These are phyloP conservation scores for Cephus nigrinus DNA, from an alignment of 2,888 invertebrate species.

Conservation along the genomic window DNA sequence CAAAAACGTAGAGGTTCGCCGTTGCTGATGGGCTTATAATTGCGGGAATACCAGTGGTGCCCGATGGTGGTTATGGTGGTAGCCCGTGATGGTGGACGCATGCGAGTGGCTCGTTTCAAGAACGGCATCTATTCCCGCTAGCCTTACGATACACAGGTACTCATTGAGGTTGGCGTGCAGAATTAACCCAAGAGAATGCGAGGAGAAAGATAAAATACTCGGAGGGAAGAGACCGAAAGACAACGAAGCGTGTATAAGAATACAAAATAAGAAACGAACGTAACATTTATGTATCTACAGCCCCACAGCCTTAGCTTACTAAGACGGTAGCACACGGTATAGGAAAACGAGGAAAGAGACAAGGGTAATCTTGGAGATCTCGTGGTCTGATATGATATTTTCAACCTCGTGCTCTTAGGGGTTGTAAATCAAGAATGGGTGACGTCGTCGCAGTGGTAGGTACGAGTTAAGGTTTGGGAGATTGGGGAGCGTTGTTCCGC, in stretches of 20 bases:
- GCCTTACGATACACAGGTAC: conserved; percentile 5
- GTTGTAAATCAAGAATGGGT: background rate
- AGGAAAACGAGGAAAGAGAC: background rate
- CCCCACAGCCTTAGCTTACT: background rate
- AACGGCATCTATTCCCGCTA: background rate
- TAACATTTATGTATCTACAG: background rate
- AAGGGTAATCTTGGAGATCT: background rate
- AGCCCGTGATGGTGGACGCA: conserved; percentile 7
- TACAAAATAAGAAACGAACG: background rate
- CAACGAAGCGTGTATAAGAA: background rate
- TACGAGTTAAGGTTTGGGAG: background rate
- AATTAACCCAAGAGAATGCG: background rate
- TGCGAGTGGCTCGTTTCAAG: conserved; percentile 22
- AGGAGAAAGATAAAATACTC: background rate
- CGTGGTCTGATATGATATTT: background rate
- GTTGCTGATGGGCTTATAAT: conserved; percentile 56
- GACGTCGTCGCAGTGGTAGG: background rate
- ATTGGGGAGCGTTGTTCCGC: background rate
- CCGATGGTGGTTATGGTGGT: conserved; percentile 14
- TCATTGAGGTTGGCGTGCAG: conserved; percentile 1
- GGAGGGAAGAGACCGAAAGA: background rate
- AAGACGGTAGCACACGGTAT: background rate
- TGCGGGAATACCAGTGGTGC: conserved; percentile 36
- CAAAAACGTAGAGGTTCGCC: conserved; percentile 47
- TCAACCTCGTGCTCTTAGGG: background rate